Evolutionary conservation across 2,888 invertebrate species (phyloP).

Genomic region (Linnaemya tessellans): DNA sequence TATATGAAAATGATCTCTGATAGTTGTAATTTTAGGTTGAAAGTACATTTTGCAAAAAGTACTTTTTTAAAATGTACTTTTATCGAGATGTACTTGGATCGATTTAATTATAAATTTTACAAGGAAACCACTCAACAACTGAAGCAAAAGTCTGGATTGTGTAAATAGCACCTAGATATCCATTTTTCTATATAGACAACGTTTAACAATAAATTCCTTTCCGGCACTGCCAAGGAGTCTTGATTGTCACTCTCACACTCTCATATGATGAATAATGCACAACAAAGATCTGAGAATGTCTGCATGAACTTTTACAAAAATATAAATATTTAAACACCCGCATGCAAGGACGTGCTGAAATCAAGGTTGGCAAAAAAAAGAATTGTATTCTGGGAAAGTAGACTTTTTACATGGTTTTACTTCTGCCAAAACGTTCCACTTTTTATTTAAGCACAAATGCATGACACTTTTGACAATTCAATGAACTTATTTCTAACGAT

Average conservation of each 20-base stretch:
- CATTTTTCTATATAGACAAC: background rate
- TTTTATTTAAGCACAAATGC: constrained; percentile 42
- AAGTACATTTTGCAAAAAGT: background rate
- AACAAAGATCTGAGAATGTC: constrained; percentile 26
- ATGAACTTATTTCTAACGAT: constrained; percentile 64
- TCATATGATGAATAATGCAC: constrained; percentile 21
- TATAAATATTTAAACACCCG: constrained; percentile 69
- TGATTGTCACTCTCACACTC: background rate
- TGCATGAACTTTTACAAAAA: constrained; percentile 41
- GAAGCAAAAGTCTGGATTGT: no score
- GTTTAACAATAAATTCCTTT: no score
- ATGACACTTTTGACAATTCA: constrained; percentile 71
- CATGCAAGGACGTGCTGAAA: constrained; percentile 69
- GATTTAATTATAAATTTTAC: no score
- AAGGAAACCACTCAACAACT: no score
- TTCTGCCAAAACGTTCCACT: constrained; percentile 33
- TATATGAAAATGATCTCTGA: background rate
- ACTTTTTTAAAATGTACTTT: no score
- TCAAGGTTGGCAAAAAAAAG: constrained; percentile 55
- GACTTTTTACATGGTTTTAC: constrained; percentile 12
- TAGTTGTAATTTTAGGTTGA: no score
- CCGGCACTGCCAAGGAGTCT: background rate
- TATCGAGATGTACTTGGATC: no score
- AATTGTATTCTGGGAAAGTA: constrained; percentile 28
- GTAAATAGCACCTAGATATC: no score